Evolutionary conservation across 2,888 invertebrate species (phyloP).

Genomic region (Catonia carolina): DNA sequence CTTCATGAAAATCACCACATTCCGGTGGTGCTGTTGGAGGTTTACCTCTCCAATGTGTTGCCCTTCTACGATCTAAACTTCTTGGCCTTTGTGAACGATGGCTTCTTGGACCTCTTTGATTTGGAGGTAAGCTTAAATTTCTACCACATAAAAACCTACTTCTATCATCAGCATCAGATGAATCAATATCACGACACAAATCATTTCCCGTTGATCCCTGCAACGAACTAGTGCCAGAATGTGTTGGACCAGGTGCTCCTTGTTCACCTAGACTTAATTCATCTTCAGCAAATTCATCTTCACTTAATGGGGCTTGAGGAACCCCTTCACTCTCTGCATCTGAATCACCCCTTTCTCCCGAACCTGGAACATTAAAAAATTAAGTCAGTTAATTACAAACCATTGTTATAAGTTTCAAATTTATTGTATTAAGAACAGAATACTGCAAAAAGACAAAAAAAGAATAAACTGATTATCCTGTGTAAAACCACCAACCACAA

Average conservation of each 20-base stretch:
- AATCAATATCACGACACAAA: constrained; percentile 36
- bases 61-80: constrained; percentile 44
- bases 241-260: constrained; percentile 30
- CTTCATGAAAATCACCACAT: constrained; percentile 69
- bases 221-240: constrained; percentile 40
- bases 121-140: constrained; percentile 36
- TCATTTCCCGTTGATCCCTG: constrained; percentile 37
- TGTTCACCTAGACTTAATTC: constrained; percentile 52
- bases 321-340: constrained; percentile 53
- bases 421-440: no score
- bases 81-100: constrained; percentile 37
- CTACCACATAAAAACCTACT: constrained; percentile 31
- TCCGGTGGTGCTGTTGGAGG: constrained; percentile 42
- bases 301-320: constrained; percentile 58
- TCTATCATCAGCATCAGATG: constrained; percentile 36
- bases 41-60: constrained; percentile 47
- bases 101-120: constrained; percentile 27
- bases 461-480: no score
- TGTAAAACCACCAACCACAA: no score
- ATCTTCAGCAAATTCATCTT: constrained; percentile 81
- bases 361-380: constrained; percentile 29
- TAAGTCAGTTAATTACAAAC: not conserved
- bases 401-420: not conserved
- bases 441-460: no score
- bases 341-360: constrained; percentile 46